phyloP scores from a whole-genome alignment of 2,113 vertebrate genomes.

The Semnopithecus entellus region DNA sequence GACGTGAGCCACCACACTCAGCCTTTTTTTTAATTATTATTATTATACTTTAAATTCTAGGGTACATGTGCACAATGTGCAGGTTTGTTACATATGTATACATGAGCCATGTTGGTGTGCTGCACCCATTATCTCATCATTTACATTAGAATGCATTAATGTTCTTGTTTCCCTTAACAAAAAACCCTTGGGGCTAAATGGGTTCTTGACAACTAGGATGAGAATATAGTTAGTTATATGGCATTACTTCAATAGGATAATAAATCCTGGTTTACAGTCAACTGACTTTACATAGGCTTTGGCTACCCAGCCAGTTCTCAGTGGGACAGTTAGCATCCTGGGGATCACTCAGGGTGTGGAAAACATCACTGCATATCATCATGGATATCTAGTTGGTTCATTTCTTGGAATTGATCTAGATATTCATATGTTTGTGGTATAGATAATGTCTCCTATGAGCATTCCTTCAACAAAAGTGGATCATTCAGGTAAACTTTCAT shows the following conservation, averaged over 20 bases:
- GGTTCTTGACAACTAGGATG: background rate
- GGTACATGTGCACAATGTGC: too few relatives aligned
- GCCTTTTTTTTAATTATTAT: background rate
- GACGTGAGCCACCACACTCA: too few relatives aligned
- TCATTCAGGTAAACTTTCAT: slow-evolving; percentile 89
- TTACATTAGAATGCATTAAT: background rate
- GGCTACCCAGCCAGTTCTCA: background rate
- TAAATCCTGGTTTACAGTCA: background rate
- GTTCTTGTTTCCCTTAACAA: background rate
- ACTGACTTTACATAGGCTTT: background rate
- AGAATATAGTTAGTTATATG: background rate
- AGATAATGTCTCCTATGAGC: slow-evolving; percentile 93
- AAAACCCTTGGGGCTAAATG: background rate
- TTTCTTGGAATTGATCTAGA: slow-evolving; percentile 85
- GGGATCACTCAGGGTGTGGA: background rate
- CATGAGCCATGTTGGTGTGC: too few relatives aligned
- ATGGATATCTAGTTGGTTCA: slow-evolving; percentile 68
- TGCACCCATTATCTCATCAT: too few relatives aligned
- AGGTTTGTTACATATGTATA: too few relatives aligned
- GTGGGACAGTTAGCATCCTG: background rate
- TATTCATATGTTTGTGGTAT: slow-evolving; percentile 93
- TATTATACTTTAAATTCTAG: too few relatives aligned
- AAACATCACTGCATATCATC: background rate
- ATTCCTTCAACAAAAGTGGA: slow-evolving; percentile 89
- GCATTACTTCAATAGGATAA: background rate